Conservation (phyloP, 1,140 invertebrate genomes). For the Anoplolepis gracilipes region DNA sequence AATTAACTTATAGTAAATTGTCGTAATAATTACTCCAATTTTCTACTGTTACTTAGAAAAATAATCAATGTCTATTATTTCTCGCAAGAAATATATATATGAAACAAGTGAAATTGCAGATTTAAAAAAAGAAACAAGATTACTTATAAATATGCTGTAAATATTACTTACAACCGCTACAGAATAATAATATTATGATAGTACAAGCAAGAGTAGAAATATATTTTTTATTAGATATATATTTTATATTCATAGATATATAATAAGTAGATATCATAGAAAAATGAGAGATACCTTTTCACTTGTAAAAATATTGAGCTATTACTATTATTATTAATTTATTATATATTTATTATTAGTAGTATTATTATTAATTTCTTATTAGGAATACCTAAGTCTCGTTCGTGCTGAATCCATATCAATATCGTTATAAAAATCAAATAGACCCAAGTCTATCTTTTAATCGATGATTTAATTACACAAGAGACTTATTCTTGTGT, state of each 20-base stretch:
- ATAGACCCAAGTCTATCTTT: not conserved
- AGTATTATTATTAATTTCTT: not conserved
- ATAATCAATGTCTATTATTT: not conserved
- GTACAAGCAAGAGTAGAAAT: not conserved
- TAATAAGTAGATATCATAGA: not conserved
- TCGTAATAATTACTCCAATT: not conserved
- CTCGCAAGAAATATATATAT: not conserved
- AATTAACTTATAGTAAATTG: constrained; percentile 15
- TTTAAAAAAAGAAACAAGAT: not conserved
- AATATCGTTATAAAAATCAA: not conserved
- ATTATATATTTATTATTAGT: not conserved
- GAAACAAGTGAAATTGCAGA: not conserved
- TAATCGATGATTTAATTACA: constrained; percentile 12
- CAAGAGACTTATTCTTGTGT: not conserved
- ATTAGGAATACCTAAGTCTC: not conserved
- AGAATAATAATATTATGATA: not conserved
- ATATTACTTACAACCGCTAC: not conserved
- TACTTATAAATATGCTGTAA: not conserved
- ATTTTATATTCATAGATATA: not conserved
- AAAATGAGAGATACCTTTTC: not conserved
- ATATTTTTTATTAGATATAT: not conserved
- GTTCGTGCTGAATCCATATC: too few relatives aligned
- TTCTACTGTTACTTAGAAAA: not conserved
- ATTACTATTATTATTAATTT: not conserved
- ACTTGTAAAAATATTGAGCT: not conserved